phyloP scores from a whole-genome alignment of 2,888 invertebrate species.

The Drosophila borborema region DNA sequence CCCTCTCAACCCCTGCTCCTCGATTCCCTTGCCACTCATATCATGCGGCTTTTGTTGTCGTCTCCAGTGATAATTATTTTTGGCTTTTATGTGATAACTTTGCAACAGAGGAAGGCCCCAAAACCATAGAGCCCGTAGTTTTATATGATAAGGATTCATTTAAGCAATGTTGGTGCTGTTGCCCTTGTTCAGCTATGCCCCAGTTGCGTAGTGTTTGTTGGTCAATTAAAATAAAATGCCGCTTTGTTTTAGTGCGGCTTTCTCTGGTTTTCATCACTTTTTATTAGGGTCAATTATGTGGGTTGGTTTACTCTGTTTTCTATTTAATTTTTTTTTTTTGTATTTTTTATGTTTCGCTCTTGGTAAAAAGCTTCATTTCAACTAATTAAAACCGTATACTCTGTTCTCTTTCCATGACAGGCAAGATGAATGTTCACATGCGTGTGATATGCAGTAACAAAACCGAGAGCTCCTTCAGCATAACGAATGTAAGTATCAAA shows the following conservation, averaged over 20 bases:
- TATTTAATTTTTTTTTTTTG: conserved; percentile 11
- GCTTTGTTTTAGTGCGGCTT: conserved; percentile 40
- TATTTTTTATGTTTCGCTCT: conserved; percentile 21
- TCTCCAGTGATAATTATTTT: conserved; percentile 79
- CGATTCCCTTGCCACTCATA: conserved; percentile 22
- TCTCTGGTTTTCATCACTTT: conserved; percentile 44
- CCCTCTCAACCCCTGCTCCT: conserved; percentile 10
- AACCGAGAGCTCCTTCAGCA: conserved; percentile 61
- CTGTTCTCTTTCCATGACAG: conserved; percentile 60
- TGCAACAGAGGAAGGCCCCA: conserved; percentile 44
- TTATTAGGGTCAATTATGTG: conserved; percentile 69
- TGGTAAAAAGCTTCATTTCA: conserved; percentile 47
- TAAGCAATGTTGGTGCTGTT: conserved; percentile 33
- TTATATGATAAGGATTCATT: conserved; percentile 74
- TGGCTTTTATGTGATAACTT: conserved; percentile 79
- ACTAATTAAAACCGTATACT: conserved; percentile 63
- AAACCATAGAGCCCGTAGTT: conserved; percentile 40
- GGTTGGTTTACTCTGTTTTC: conserved; percentile 2
- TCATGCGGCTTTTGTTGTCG: conserved; percentile 66
- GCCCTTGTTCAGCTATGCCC: conserved; percentile 25
- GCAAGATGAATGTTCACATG: conserved; percentile 81
- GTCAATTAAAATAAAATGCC: conserved; percentile 73
- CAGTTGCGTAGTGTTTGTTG: conserved; percentile 40
- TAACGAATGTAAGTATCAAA: conserved; percentile 78
- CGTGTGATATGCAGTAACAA: conserved; percentile 80